Base-by-base conservation (phyloP, 2,888 invertebrate genomes). In the Iselma pallidipennis region DNA sequence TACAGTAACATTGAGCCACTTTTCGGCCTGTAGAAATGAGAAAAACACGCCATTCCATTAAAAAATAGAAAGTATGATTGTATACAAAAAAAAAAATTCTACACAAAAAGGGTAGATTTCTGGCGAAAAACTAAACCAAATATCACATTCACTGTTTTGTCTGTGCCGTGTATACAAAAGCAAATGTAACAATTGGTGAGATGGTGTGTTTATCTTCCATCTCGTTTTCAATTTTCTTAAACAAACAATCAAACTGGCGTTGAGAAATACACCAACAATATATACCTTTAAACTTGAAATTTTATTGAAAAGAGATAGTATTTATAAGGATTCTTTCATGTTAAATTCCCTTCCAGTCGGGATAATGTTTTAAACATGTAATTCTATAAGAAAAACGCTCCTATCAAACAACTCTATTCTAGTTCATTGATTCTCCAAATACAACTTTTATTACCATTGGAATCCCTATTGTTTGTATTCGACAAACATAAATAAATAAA, bases 1-100 rank as follows among this genome's bases (percentile, higher is more conserved):
- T 97, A 98, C 69, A 98, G 87, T 79, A 98, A 86, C 92, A 98
- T 92, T 28, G 97, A 96, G 71, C 98, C 98, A 83, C 96, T 97
- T 83, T 95, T 94, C 65, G 98, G 97, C 82, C 97, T 96, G 85
- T 0, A 84, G 85, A 73, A 12, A 45, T 33, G 4, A 28, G 9
- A 51, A 26, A 16, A n/a, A 51, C 10, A 51, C 12, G 25, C 9
- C 9, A 26, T 26, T 10, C 23, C 5, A 25, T 21, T 12, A 29
- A n/a, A 26, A 55, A 45, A 16, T 54, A 10, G 4, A 26, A 55
- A 55, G 25, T 21, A 19, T 37, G n/a, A 55, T n/a, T 19, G 28
- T 45, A 6, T 14, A 49, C 12, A 55, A 55, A 23, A 53, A 21
- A 28, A 57, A 5, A 52, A 50, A 49, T 16, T 52, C 2, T 52